phyloP scores from a whole-genome alignment of 2,113 vertebrate genomes.

The Platysteira castanea region DNA sequence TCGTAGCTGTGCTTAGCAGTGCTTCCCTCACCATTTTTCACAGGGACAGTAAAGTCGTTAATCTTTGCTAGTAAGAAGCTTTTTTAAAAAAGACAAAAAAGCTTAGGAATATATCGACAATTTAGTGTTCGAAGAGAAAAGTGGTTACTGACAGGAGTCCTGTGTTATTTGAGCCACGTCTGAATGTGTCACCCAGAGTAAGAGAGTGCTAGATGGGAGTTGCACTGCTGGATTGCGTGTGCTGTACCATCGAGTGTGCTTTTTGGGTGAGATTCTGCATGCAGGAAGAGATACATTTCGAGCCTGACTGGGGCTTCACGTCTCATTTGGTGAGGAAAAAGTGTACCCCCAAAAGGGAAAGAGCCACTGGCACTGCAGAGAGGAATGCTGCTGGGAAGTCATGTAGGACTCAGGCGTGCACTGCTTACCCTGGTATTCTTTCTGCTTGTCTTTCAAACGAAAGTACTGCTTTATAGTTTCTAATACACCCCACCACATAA shows the following conservation, averaged over 20 bases:
- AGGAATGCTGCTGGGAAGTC: background rate
- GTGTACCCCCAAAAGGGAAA: background rate
- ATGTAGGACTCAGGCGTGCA: rapidly evolving
- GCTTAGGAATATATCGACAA: background rate
- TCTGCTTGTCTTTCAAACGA: background rate
- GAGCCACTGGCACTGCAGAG: background rate
- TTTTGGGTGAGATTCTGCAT: background rate
- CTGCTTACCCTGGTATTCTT: background rate
- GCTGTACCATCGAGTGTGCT: background rate
- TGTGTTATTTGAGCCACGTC: background rate
- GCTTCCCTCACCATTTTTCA: background rate
- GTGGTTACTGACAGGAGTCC: background rate
- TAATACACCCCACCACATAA: background rate
- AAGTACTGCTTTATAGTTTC: background rate
- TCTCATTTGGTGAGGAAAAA: background rate
- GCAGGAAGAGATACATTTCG: background rate
- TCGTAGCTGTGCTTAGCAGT: background rate
- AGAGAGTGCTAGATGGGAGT: background rate
- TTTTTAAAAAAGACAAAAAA: background rate
- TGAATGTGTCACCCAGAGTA: background rate
- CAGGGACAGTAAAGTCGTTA: background rate
- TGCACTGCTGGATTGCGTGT: background rate
- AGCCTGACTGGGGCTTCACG: background rate
- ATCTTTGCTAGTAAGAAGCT: background rate
- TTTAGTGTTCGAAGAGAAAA: background rate